A percentile compares a stretch with the other conserved stretches of the same genome.
Conservation (phyloP, 2,113 vertebrate genomes). For the Caranx melampygus region DNA sequence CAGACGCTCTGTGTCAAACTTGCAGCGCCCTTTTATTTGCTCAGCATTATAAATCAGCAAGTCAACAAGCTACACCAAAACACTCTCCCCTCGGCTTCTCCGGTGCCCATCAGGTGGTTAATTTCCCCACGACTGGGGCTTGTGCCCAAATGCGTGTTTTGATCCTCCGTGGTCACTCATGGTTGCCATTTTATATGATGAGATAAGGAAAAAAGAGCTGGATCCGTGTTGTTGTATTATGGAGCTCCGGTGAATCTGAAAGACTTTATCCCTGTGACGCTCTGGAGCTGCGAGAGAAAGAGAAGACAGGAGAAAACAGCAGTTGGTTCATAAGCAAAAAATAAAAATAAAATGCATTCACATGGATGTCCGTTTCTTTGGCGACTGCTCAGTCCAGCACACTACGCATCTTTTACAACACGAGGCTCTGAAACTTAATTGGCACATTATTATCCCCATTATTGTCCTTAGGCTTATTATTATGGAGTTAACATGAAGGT, state of each 20-base stretch:
- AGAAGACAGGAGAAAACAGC: slow-evolving; percentile 48
- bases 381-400: slow-evolving; percentile 8
- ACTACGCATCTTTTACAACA: slow-evolving; percentile 18
- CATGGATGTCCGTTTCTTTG: slow-evolving; percentile 26
- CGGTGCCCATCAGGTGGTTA: slow-evolving; percentile 79
- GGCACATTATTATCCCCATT: neutral
- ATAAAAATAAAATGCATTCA: slow-evolving; percentile 12
- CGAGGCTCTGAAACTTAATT: slow-evolving; percentile 42
- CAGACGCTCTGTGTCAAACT: slow-evolving; percentile 62
- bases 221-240: slow-evolving; percentile 46
- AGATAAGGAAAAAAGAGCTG: slow-evolving; percentile 21
- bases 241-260: slow-evolving; percentile 62
- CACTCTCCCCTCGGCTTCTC: slow-evolving; percentile 45
- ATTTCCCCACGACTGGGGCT: slow-evolving; percentile 40
- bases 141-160: slow-evolving; percentile 61
- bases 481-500: neutral
- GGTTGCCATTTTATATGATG: slow-evolving; percentile 77
- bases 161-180: slow-evolving; percentile 65
- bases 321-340: slow-evolving; percentile 33
- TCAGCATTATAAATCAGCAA: slow-evolving; percentile 64
- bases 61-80: slow-evolving; percentile 63
- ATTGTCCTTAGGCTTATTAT: slow-evolving; percentile 18
- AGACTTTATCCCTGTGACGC: slow-evolving; percentile 72
- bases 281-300: slow-evolving; percentile 69
- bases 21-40: slow-evolving; percentile 63